These are phyloP conservation scores for Trachemys scripta DNA, from an alignment of 2,113 vertebrate genomes.

Conservation along the genomic window DNA sequence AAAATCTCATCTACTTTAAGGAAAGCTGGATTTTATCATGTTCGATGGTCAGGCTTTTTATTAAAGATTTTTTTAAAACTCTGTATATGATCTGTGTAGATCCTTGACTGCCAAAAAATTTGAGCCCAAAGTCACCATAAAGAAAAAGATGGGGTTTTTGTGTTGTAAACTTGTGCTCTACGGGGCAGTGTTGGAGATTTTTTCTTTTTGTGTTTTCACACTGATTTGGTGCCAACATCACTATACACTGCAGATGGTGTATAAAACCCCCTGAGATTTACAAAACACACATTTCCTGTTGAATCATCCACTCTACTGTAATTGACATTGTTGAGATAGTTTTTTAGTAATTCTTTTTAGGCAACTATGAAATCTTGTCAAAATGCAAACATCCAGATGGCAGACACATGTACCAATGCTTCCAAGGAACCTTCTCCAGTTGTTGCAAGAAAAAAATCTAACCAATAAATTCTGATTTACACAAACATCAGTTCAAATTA, in stretches of 20 bases:
- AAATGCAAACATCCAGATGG: not conserved
- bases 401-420: not conserved
- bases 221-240: not conserved
- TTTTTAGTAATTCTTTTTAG: slow-evolving; percentile 2
- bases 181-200: not conserved
- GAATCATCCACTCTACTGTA: not conserved
- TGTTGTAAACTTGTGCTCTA: not conserved
- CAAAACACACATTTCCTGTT: not conserved
- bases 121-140: not conserved
- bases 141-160: not conserved
- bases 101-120: not conserved
- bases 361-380: not conserved
- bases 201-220: not conserved
- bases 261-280: not conserved
- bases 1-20: slow-evolving; percentile 2
- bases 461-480: not conserved
- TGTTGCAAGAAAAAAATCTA: not conserved
- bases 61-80: not conserved
- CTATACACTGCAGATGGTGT: not conserved
- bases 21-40: not conserved
- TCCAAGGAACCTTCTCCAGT: not conserved
- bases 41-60: not conserved
- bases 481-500: not conserved
- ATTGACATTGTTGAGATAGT: not conserved
- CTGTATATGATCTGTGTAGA: not conserved